Base-by-base conservation (phyloP, 2,797 vertebrate genomes). In the Linurgus olivaceus region DNA sequence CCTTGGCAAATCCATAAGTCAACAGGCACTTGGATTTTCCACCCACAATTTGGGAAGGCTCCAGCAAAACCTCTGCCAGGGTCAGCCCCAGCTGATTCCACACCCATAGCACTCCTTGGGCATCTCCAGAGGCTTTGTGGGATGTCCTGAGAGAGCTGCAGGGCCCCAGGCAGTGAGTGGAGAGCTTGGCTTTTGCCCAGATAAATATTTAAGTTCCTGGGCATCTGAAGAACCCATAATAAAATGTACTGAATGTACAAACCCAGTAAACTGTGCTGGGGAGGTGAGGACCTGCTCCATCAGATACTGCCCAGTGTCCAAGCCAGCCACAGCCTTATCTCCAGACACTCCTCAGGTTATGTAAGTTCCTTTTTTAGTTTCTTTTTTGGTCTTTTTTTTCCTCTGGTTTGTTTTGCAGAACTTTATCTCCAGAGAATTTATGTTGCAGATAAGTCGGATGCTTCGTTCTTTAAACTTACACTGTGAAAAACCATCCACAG, bases 201-300 rank as follows among this genome's bases (percentile, higher is more conserved):
- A 68, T 59, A 95, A 94, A 80, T 91, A 75, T 93, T 95, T 96
- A 88, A 95, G 87, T 90, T 75, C 37, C 76, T 67, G 71, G 75
- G 87, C 91, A 94, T 93, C 73, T 96, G 90, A 92, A 89, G 90
- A 94, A 94, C 90, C 87, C 85, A 35, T 87, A 95, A 95, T 87
- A 91, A 96, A 95, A 94, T 95, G 93, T 96, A 91, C 93, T 88
- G 91, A 97, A 92, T 93, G 92, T 78, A 48, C 33, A 59, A 74
- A 65, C 28, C 50, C 31, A 6, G 76, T 70, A 61, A 94, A 91
- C 79, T 33, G 28, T 73, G 92, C 37, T 13, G 19, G 48, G 62
- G 63, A 26, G 17, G 54, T 48, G 81, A 84, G 86, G 79, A 88
- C 28, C 45, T 81, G 66, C 40, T 88, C 70, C 9, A 4, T 74